Percentiles rank a stretch among this genome's conserved stretches.
Conservation (phyloP, 1,140 invertebrate species). For the Drosophila setifemur region DNA sequence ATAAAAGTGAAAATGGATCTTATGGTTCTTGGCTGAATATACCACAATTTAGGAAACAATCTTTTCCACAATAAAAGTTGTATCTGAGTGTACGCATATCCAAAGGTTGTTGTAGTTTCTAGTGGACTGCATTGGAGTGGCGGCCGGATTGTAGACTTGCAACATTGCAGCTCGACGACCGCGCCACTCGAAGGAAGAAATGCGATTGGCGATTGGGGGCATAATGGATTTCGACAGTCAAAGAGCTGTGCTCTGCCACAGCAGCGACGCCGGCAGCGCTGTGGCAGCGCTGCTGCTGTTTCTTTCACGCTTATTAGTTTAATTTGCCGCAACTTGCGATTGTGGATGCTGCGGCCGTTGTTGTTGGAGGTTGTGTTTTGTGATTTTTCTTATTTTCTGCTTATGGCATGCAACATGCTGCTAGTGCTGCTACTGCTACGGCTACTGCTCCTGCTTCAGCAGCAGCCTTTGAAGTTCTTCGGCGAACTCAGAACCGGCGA, state of each 20-base stretch:
- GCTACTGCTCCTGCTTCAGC: constrained; percentile 68
- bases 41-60: too few relatives aligned
- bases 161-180: constrained; percentile 43
- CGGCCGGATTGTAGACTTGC: constrained; percentile 26
- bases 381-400: constrained; percentile 20
- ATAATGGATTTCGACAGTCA: constrained; percentile 81
- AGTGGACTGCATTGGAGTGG: not conserved
- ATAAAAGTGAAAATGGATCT: not conserved
- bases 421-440: constrained; percentile 53
- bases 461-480: constrained; percentile 39
- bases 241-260: constrained; percentile 61
- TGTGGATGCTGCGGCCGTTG: constrained; percentile 27
- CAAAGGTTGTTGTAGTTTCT: constrained; percentile 2
- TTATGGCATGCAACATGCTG: constrained; percentile 74
- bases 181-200: constrained; percentile 79
- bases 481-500: constrained; percentile 4
- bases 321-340: constrained; percentile 59
- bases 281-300: constrained; percentile 51
- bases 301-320: constrained; percentile 76
- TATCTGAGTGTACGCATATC: not conserved
- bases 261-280: constrained; percentile 14
- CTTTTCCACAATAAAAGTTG: not conserved
- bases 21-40: too few relatives aligned
- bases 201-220: constrained; percentile 79
- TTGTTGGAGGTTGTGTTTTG: constrained; percentile 11